Evolutionary conservation across 2,797 vertebrate species (phyloP), one percentile per base, ranked within the genome.

Genomic region (Lycodopsis pacificus): DNA sequence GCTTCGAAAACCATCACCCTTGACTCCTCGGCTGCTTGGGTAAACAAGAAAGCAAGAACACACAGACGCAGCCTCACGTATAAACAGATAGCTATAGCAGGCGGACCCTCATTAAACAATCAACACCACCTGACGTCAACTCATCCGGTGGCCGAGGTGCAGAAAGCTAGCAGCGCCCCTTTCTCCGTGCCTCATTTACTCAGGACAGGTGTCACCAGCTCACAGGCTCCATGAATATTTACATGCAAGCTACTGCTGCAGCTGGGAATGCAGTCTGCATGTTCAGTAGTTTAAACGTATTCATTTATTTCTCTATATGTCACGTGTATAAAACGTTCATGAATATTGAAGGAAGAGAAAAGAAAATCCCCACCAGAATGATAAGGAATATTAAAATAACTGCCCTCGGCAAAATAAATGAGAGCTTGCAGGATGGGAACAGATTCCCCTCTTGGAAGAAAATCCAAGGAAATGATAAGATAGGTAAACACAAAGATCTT

Each of bases 51-150:
- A 66, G 65, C 17, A 40, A 20, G 7, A 62, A 46, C 6, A 49
- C 66, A 65, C 40, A 73, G 1, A 49, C 68, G 75, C 27, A 71
- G 25, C 74, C 40, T 38, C 19, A 38, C 25, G 76, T 25, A 51
- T 30, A 67, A 25, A 69, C 36, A 65, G 32, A 76, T 10, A 65
- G 8, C 54, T 49, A 27, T 27, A n/a, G 65, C 63, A 62, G 73
- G 63, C 80, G 81, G 73, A 67, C 1, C n/a, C 83, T 87, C 89
- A 90, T 92, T 91, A 90, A 86, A 87, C 71, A 72, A 82, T 88
- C 81, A 82, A 68, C 79, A 76, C 78, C 66, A 77, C 76, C 72
- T 66, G 59, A 78, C 73, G 86, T 78, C 73, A 65, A 65, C 54
- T 77, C 71, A 76, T 79, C 69, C 34, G 0, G 67, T 59, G 62